Conservation (phyloP, 2,888 invertebrate species). For the Tromatobia lineatoria region DNA sequence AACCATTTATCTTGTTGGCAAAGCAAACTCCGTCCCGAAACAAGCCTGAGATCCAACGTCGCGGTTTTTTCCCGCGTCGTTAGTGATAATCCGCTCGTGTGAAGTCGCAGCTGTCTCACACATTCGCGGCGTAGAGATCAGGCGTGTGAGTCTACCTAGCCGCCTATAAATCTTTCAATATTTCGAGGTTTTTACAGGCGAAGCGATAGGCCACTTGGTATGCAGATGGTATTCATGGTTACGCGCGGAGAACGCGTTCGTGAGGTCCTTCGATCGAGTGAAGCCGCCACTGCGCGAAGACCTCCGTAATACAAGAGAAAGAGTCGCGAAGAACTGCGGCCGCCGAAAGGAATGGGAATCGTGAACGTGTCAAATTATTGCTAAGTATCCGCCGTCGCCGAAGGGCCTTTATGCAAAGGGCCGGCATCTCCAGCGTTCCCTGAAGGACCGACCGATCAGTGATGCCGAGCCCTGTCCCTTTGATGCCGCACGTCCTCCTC, state of each 20-base stretch:
- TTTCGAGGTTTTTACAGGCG: slow-evolving; percentile 66
- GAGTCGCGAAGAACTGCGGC: slow-evolving; percentile 39
- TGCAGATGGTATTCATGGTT: slow-evolving; percentile 70
- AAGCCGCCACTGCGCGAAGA: slow-evolving; percentile 30
- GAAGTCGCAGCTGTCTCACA: slow-evolving; percentile 54
- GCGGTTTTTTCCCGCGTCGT: slow-evolving; percentile 6
- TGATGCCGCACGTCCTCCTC: slow-evolving; percentile 45
- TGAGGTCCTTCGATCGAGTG: slow-evolving; percentile 61
- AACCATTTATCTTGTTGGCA: not conserved
- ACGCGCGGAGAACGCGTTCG: slow-evolving; percentile 50
- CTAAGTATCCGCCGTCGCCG: slow-evolving; percentile 70
- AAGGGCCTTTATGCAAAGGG: slow-evolving; percentile 68
- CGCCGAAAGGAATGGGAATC: slow-evolving; percentile 64
- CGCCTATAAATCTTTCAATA: slow-evolving; percentile 68
- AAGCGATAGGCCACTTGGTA: slow-evolving; percentile 65
- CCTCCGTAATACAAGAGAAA: slow-evolving; percentile 24
- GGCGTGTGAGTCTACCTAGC: slow-evolving; percentile 60
- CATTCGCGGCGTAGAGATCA: slow-evolving; percentile 39
- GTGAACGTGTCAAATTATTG: slow-evolving; percentile 73
- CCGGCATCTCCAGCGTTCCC: slow-evolving; percentile 43
- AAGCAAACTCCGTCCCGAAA: not conserved
- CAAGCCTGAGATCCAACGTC: not conserved
- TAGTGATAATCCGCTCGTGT: slow-evolving; percentile 48
- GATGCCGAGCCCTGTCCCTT: slow-evolving; percentile 30
- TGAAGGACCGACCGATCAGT: slow-evolving; percentile 62